Conservation (phyloP, 2,113 vertebrate species). For the Cichladusa arquata region DNA sequence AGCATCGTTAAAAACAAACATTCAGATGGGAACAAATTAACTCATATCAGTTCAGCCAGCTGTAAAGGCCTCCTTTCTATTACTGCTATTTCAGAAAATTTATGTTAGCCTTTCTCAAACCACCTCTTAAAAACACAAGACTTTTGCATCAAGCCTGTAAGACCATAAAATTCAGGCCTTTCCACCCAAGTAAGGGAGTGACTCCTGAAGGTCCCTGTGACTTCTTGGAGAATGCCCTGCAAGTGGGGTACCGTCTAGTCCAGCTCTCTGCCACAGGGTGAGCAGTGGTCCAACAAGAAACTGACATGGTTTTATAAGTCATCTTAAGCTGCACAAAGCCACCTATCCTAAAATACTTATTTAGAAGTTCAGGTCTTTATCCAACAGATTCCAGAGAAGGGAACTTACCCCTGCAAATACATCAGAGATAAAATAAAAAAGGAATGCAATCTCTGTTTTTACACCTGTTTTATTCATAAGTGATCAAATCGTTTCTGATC, state of each 20-base stretch:
- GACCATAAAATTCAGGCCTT: background rate
- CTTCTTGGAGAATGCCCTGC: background rate
- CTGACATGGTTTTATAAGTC: background rate
- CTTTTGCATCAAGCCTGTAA: background rate
- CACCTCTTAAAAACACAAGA: background rate
- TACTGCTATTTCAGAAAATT: background rate
- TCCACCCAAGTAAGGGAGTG: background rate
- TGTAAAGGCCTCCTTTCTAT: background rate
- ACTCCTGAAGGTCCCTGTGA: accelerated
- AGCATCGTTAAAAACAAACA: slow-evolving; percentile 44
- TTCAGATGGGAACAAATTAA: slow-evolving; percentile 32
- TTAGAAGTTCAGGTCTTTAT: background rate
- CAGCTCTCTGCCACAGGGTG: background rate
- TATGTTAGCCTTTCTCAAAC: background rate
- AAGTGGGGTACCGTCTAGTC: no score
- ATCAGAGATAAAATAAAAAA: background rate
- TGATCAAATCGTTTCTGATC: background rate
- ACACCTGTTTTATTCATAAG: background rate
- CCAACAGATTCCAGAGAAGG: background rate
- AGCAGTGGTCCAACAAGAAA: background rate
- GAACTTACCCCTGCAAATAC: background rate
- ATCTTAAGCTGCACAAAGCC: background rate
- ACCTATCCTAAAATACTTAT: background rate
- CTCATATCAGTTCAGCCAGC: background rate
- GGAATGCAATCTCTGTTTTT: background rate